A percentile compares a stretch with the other conserved stretches of the same genome.
Conservation (phyloP, 2,113 vertebrate genomes). For the Azemiops feae region DNA sequence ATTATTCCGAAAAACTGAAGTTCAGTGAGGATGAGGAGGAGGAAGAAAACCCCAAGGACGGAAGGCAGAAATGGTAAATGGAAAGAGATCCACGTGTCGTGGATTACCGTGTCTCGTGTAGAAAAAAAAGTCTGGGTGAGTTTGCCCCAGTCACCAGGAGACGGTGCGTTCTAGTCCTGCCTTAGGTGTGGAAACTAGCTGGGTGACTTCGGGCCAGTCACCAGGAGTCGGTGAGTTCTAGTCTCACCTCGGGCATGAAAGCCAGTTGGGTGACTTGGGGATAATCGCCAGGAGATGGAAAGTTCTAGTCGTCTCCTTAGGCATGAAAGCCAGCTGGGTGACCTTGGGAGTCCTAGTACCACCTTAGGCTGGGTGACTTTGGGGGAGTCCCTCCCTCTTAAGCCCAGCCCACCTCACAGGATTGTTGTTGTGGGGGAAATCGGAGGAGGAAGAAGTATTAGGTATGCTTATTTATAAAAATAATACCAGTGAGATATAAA, state of each 20-base stretch:
- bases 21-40: constrained; percentile 98
- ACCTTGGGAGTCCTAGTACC: too few species aligned
- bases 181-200: neutral
- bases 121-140: neutral
- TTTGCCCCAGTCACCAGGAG: neutral
- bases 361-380: neutral
- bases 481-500: neutral
- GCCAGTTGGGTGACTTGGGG: too few species aligned
- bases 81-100: neutral
- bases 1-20: constrained; percentile 95
- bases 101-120: neutral
- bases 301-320: too few species aligned
- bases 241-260: too few species aligned
- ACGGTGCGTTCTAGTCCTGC: neutral
- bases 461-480: neutral
- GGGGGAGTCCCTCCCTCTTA: neutral
- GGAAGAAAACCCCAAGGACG: constrained; percentile 84
- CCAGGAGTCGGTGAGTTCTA: neutral
- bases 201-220: neutral
- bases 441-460: neutral
- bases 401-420: neutral
- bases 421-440: neutral
- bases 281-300: too few species aligned
- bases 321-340: too few species aligned
- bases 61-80: constrained; percentile 85